Evolutionary conservation across 64 coral and sea anemone genomes (phyloP), one percentile per base, ranked within the genome.

Genomic region (Montipora cactus): DNA sequence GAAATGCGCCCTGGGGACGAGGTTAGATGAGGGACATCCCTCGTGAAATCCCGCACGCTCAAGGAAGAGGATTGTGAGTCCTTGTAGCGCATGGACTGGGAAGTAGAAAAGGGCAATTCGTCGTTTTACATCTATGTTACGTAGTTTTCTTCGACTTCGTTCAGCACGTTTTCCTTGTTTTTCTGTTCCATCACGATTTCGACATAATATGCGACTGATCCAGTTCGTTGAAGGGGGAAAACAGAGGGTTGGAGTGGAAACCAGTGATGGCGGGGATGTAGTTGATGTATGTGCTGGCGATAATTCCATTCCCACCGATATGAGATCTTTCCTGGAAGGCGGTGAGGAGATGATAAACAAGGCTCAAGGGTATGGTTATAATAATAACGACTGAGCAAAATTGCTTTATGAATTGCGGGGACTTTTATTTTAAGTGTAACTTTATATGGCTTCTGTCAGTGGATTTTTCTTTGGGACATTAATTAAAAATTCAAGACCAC

Each of bases 201-300:
- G 76, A 28, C 67, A 71, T 22, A 82, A 4, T 9, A 99, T 99
- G 97, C 88, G 97, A 53, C 82, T 99, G 25, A 89, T 99, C n/a
- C 97, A 96, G 84, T 99, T 99, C 59, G 64, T 90, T 73, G 77
- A 89, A 87, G 84, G 76, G 28, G 93, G 67, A 61, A 81, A 74
- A 14, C 73, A 57, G 44, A 84, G 91, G 8, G 88, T 99, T 92
- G 97, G 97, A 28, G 95, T 94, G 10, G 97, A 99, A 28, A 44
- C 89, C 75, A 76, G 47, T 46, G 89, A 99, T 84, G 92, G 92
- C 44, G 97, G 95, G 25, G 90, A 92, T 75, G 70, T 99, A 9
- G 95, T 99, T 13, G 97, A 99, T 81, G 8, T 99, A 1, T 76
- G 78, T 49, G 87, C 94, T 16, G 85, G 95, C 0, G 94, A 99